phyloP scores from a whole-genome alignment of 2,113 vertebrate genomes.

The Ptychochromis oligacanthus region DNA sequence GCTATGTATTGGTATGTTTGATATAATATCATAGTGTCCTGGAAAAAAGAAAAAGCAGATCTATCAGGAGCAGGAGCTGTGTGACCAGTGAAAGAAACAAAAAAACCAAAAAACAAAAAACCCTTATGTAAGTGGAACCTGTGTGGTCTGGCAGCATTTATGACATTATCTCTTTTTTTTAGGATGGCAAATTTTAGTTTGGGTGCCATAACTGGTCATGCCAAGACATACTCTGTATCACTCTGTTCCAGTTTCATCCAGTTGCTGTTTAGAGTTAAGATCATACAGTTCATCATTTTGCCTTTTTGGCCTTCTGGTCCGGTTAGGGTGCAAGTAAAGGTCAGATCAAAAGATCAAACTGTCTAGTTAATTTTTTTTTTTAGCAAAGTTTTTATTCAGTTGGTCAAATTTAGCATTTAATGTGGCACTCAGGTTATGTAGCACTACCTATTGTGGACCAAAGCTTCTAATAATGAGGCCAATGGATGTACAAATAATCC shows the following conservation, averaged over 20 bases:
- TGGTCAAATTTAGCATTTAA: no score
- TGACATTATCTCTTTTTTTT: not conserved
- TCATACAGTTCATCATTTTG: no score
- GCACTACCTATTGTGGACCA: no score
- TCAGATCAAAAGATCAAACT: no score
- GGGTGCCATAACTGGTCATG: not conserved
- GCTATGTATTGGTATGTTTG: conserved; percentile 15
- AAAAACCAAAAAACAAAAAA: not conserved
- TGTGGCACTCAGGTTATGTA: no score
- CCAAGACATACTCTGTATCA: not conserved
- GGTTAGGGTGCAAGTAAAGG: no score
- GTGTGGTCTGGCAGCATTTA: not conserved
- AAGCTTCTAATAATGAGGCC: no score
- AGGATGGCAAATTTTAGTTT: not conserved
- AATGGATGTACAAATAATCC: not conserved
- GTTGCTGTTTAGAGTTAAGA: no score
- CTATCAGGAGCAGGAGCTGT: not conserved
- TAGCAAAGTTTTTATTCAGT: no score
- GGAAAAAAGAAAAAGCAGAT: not conserved
- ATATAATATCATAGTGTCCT: not conserved
- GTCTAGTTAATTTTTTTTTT: no score
- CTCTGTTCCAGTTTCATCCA: not conserved
- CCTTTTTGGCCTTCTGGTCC: no score
- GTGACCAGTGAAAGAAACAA: not conserved
- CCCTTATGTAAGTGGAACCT: not conserved